phyloP scores from a whole-genome alignment of 2,888 invertebrate genomes.

The Temnothorax unifasciatus region DNA sequence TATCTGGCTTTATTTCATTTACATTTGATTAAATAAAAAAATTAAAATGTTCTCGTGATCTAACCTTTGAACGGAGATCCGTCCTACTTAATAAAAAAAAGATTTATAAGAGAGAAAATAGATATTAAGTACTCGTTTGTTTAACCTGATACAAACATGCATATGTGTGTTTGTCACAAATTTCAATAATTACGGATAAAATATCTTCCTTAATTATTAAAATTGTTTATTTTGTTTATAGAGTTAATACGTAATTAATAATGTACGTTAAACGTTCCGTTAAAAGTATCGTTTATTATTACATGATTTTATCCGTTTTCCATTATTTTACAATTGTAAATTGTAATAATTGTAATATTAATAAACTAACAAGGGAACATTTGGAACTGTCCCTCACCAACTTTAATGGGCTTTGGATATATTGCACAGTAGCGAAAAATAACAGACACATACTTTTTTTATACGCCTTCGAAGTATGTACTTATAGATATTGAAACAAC shows the following conservation, averaged over 20 bases:
- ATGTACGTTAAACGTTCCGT: background rate
- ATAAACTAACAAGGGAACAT: background rate
- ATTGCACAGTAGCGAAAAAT: no score
- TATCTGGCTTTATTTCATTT: background rate
- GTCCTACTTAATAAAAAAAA: background rate
- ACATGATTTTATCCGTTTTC: background rate
- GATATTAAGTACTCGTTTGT: background rate
- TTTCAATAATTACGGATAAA: background rate
- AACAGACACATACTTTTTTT: no score
- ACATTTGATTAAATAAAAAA: background rate
- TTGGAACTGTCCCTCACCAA: no score
- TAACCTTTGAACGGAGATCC: background rate
- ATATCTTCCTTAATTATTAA: background rate
- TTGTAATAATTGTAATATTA: background rate
- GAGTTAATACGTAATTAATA: conserved; percentile 8
- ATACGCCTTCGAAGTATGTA: no score
- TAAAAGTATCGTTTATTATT: background rate
- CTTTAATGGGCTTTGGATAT: no score
- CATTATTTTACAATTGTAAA: background rate
- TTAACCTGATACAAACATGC: background rate
- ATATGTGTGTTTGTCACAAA: background rate
- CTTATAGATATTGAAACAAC: no score
- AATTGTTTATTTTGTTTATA: background rate
- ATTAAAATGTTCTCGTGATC: background rate
- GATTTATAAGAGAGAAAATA: background rate